Conservation (phyloP, 1,140 invertebrate species). For the Manduca sexta region DNA sequence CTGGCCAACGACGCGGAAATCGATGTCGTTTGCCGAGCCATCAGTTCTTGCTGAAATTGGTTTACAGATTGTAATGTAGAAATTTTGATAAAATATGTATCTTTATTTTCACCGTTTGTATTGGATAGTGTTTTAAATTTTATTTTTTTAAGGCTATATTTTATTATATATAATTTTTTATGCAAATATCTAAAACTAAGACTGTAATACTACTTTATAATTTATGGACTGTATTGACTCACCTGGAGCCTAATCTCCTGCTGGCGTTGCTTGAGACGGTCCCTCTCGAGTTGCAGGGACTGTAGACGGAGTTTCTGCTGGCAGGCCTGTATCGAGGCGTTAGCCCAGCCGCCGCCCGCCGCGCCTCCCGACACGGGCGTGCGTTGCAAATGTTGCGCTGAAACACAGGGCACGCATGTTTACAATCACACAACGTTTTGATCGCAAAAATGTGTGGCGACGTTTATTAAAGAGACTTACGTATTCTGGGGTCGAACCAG, state of each 20-base stretch:
- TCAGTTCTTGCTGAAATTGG: slow-evolving; percentile 78
- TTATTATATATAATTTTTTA: too few species aligned
- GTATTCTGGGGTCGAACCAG: slow-evolving; percentile 98
- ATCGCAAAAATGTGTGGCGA: not conserved
- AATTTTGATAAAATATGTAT: too few species aligned
- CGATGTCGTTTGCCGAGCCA: slow-evolving; percentile 76
- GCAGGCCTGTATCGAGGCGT: slow-evolving; percentile 77
- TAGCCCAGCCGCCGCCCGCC: slow-evolving; percentile 73
- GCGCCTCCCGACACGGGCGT: slow-evolving; percentile 77
- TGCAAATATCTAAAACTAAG: too few species aligned
- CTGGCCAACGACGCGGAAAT: slow-evolving; percentile 61
- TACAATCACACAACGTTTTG: too few species aligned
- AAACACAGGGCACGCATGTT: slow-evolving; percentile 21
- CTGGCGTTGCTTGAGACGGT: slow-evolving; percentile 88
- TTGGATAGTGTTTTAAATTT: too few species aligned
- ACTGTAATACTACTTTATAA: too few species aligned
- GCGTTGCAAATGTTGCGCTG: slow-evolving; percentile 83
- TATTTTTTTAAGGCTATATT: too few species aligned
- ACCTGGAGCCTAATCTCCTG: slow-evolving; percentile 92
- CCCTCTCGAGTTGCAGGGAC: slow-evolving; percentile 89
- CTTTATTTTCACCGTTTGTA: too few species aligned
- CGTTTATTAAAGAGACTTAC: slow-evolving; percentile 75
- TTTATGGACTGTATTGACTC: slow-evolving; percentile 15
- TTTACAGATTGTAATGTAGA: not conserved
- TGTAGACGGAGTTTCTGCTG: slow-evolving; percentile 87